Conservation (phyloP, 1,140 invertebrate species). For the Babylonia areolata region DNA sequence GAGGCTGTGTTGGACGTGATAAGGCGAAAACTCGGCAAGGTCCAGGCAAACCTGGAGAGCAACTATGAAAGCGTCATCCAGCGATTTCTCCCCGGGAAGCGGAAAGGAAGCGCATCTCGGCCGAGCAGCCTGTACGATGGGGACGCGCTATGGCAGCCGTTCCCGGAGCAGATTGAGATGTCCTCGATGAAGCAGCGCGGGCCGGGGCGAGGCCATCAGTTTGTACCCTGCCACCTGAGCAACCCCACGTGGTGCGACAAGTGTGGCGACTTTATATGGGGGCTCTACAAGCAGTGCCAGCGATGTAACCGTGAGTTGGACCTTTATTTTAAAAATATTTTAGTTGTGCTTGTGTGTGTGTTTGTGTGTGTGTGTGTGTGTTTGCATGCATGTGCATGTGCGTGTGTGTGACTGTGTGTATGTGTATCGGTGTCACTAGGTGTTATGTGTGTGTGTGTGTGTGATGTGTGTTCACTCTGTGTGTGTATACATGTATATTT, state of each 20-base stretch:
- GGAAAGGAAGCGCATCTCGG: constrained; percentile 39
- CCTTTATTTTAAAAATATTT: not conserved
- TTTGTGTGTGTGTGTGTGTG: not conserved
- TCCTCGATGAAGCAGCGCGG: constrained; percentile 58
- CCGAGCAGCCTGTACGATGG: constrained; percentile 39
- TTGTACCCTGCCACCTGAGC: constrained; percentile 65
- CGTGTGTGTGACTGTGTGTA: not conserved
- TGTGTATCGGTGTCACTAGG: not conserved
- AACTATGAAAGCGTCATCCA: constrained; percentile 60
- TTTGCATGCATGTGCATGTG: not conserved
- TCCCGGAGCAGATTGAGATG: constrained; percentile 68
- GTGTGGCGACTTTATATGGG: constrained; percentile 79
- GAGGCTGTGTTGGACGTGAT: constrained; percentile 59
- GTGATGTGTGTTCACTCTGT: not conserved
- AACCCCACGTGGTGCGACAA: constrained; percentile 79
- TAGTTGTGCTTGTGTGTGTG: not conserved
- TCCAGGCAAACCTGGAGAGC: constrained; percentile 52
- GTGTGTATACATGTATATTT: not conserved
- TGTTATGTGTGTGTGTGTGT: constrained; percentile 7
- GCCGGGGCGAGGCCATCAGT: constrained; percentile 68
- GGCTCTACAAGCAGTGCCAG: constrained; percentile 75
- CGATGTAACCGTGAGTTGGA: constrained; percentile 72
- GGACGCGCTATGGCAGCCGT: constrained; percentile 42
- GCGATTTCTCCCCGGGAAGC: constrained; percentile 54
- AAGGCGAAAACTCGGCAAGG: constrained; percentile 52